Base-by-base conservation (phyloP, 2,113 vertebrate genomes). In the Prietella phreatophila region DNA sequence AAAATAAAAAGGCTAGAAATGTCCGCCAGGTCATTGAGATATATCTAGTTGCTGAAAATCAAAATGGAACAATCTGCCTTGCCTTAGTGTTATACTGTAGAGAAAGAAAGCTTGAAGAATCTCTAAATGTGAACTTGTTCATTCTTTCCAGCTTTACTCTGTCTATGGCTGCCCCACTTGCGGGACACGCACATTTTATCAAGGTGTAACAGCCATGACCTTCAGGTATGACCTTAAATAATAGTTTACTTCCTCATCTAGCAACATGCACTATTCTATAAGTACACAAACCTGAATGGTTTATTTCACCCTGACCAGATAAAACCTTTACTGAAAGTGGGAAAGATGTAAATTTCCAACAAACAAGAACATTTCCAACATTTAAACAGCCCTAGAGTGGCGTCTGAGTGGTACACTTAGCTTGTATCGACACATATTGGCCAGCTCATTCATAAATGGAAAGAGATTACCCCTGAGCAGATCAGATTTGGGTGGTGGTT, bases 171-270 rank as follows among this genome's bases (percentile, higher is more conserved):
- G 90, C 67, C 11, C 0, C 1, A 1, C 0, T 14, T 93, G 92
- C 84, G n/a, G 81, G 61, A 92, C 91, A 80, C 9, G 2, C 2
- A 0, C 0, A 2, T 82, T 47, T 55, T 94, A 92, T 56, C 17
- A 1, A 79, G 92, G 92, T 13, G 86, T 91, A 61, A 1, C 0
- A 36, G 0, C 0, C 5, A 89, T 93, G 14, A 67, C 73, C 20
- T 93, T 93, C 91, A 94, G 91, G 93, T 94, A 92, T 42, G 7
- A 25, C 30, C 36, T 75, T 75, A 36, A 75, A 39, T 75, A 75
- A 42, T 17, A 75, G 14, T 39, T 36, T 7, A 36, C 30, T 71
- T 17, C n/a, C 67, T 36, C 13, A 13, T 76, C 15, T 11, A 76
- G 73, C 9, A 14, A 27, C 11, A 47, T 22, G 19, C 25, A 27